Base-by-base conservation (phyloP, 1,140 invertebrate genomes). In the Gonioctena quinquepunctata region DNA sequence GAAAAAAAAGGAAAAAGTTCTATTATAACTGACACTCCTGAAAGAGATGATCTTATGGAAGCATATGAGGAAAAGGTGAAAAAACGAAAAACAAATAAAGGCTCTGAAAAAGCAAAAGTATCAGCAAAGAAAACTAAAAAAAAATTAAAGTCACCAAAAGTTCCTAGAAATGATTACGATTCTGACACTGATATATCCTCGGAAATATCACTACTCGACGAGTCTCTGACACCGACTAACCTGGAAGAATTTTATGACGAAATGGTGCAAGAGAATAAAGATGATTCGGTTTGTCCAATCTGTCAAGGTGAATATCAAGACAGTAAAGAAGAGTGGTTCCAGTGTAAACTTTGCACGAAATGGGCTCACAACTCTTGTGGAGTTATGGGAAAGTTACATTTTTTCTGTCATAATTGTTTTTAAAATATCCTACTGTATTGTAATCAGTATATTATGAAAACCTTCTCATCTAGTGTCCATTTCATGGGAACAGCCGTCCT, bases 291-390 rank as follows among this genome's bases (percentile, higher is more conserved):
- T 16, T 60, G 26, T 27, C 22, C 57, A 60, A 60, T 28, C 26
- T 60, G 57, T 27, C 16, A 60, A 27, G 26, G 26, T 60, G 26
- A 60, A 60, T 60, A 27, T 60, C 23, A 25, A 7, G n/a, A 60
- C 23, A 60, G 57, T 27, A 60, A 25, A 60, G 23, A 60, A 60
- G 26, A 60, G 8, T 27, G 26, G 16, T 11, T 59, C 56, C n/a
- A 26, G 28, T 33, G 28, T n/a, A 33, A 33, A 33, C 56, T 59
- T n/a, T 59, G 56, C n/a, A 26, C 21, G 25, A 59, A 59, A 26
- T 59, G 23, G 23, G 56, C 56, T 26, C 56, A 59, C n/a, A 59
- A 59, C 13, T 60, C 57, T 27, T 60, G 22, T 60, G 57, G 26
- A 60, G 26, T 27, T 23, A 13, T 26, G 22, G 57, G 57, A 26